Evolutionary conservation across 2,888 invertebrate species (phyloP), one percentile per base, ranked within the genome.

Genomic region (Ephialtes manifestator): DNA sequence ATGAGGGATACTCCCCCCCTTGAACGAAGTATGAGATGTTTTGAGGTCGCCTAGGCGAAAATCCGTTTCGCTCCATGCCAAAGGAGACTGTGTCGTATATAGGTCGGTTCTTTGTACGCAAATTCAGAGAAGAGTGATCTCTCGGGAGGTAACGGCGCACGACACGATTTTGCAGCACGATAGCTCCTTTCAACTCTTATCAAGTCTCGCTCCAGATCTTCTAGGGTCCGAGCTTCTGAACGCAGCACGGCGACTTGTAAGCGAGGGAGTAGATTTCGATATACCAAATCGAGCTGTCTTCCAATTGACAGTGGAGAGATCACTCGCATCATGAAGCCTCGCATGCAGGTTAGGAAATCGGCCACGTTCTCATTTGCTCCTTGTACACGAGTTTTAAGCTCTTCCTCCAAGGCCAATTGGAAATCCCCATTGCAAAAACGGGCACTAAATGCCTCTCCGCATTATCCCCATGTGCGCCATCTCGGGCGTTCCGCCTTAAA

Each of bases 321-420:
- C 0, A 48, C 51, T 7, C 77, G 46, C 10, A 72, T 43, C 65
- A 78, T 72, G 0, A 77, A 2, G 8, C 72, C 76, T 11, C 58
- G 15, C 4, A 77, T 15, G 0, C 31, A 53, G 0, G 77, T 77
- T 0, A 82, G 39, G 4, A 35, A 82, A 0, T 39, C 65, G 0
- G 31, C 35, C 0, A 71, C 71, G 2, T 53, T 10, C 39, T 82
- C 82, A 1, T 63, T 51, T 0, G 11, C 1, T 0, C 46, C 67
- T 24, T 83, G 83, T 2, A 51, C 35, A 3, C 83, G 24, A 1
- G 68, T 28, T 24, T 24, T 24, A 24, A 24, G 24, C 24, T 24
- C 24, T 2, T 24, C 24, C 2, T 24, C 24, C 2, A 63, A n/a
- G 0, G 13, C 5, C 15, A 63, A 35, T 35, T 63, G 35, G 3